phyloP scores from a whole-genome alignment of 1,140 invertebrate genomes.

The Drosophila ambigua region DNA sequence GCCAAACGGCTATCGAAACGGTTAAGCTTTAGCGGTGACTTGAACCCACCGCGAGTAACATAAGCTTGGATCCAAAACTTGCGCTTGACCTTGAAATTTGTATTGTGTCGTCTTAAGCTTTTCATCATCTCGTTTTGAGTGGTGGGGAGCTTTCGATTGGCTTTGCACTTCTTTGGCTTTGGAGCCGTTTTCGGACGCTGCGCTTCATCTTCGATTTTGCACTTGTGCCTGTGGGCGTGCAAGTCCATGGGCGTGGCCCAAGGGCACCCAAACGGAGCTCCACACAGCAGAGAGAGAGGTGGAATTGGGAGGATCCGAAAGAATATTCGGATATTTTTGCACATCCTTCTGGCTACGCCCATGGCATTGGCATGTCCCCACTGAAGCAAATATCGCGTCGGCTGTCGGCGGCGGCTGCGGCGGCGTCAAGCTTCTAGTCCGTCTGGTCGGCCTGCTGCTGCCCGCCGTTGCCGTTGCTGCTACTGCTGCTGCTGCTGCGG shows the following conservation, averaged over 20 bases:
- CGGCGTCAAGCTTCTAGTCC: conserved; percentile 31
- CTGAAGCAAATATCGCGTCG: conserved; percentile 37
- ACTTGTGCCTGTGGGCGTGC: not conserved
- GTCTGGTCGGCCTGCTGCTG: not conserved
- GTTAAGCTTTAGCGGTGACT: conserved; percentile 4
- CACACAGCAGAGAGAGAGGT: too few relatives aligned
- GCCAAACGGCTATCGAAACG: not conserved
- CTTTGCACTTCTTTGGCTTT: conserved; percentile 19
- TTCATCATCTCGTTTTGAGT: not conserved
- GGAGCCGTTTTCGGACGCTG: conserved; percentile 2
- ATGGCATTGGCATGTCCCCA: conserved; percentile 7
- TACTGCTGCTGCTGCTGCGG: not conserved
- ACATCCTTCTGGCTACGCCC: conserved; percentile 3
- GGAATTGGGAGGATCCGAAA: too few relatives aligned
- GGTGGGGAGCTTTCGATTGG: conserved; percentile 8
- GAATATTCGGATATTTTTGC: too few relatives aligned
- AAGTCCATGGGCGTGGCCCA: not conserved
- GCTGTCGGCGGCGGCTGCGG: conserved; percentile 4
- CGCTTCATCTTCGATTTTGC: conserved; percentile 13
- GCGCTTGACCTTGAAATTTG: not conserved
- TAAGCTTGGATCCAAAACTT: not conserved
- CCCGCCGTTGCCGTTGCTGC: not conserved
- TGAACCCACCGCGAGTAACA: not conserved
- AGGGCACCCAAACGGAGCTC: too few relatives aligned
- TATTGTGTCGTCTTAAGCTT: conserved; percentile 4